phyloP scores from a whole-genome alignment of 2,113 vertebrate genomes.

The Sula dactylatra region DNA sequence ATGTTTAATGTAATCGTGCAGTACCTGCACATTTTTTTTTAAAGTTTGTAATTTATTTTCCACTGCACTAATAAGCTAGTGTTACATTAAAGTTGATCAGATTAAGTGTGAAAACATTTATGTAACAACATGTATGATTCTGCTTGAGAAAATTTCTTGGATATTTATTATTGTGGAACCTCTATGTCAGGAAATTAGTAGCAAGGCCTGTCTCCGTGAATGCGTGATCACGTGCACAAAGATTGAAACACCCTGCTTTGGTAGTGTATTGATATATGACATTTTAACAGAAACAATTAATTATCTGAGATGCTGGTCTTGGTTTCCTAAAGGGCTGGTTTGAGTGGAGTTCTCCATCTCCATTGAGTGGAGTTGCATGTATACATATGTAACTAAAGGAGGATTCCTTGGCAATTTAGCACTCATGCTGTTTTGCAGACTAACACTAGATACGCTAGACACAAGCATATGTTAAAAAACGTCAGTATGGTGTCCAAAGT shows the following conservation, averaged over 20 bases:
- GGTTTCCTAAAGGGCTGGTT: not conserved
- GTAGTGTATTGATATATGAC: not conserved
- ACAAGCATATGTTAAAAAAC: constrained; percentile 52
- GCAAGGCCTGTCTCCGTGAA: not conserved
- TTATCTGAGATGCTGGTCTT: not conserved
- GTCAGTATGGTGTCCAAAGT: constrained; percentile 3
- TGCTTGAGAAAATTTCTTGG: not conserved
- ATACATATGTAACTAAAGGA: not conserved
- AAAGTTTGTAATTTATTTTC: not conserved
- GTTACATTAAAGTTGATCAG: not conserved
- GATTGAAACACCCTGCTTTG: not conserved
- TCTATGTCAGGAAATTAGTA: not conserved
- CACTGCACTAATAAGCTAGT: not conserved
- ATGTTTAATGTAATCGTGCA: not conserved
- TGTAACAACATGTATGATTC: not conserved
- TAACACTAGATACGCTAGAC: constrained; percentile 27
- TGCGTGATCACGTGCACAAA: not conserved
- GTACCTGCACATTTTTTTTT: not conserved
- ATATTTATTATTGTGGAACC: not conserved
- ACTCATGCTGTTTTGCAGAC: constrained; percentile 15
- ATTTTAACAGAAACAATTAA: not conserved
- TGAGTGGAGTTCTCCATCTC: not conserved
- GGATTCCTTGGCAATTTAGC: not conserved
- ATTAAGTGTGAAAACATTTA: not conserved
- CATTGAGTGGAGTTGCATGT: not conserved